A percentile compares a stretch with the other conserved stretches of the same genome.
phyloP scores from a whole-genome alignment of 2,888 invertebrate species.

The Drosophila robusta region DNA sequence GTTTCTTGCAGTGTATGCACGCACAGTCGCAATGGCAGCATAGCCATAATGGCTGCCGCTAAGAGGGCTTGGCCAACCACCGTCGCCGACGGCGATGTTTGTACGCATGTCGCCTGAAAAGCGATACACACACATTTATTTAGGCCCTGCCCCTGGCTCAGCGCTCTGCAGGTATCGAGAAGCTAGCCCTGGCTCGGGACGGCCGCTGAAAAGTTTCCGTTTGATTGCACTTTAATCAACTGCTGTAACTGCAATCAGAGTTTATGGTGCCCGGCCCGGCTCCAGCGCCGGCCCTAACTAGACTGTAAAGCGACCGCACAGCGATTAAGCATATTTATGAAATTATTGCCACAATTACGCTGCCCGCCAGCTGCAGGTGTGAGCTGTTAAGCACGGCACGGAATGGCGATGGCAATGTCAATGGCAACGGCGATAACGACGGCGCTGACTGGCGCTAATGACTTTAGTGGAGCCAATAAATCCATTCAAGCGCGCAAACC shows the following conservation, averaged over 20 bases:
- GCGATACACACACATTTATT: slow-evolving; percentile 31
- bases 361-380: slow-evolving; percentile 32
- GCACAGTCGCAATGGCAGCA: slow-evolving; percentile 48
- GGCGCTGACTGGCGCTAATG: slow-evolving; percentile 74
- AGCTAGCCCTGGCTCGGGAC: neutral
- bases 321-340: slow-evolving; percentile 72
- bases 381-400: slow-evolving; percentile 42
- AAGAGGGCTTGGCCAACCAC: slow-evolving; percentile 55
- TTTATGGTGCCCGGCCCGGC: slow-evolving; percentile 25
- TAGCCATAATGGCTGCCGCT: slow-evolving; percentile 53
- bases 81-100: slow-evolving; percentile 35
- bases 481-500: slow-evolving; percentile 65
- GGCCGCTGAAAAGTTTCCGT: slow-evolving; percentile 31
- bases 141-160: slow-evolving; percentile 40
- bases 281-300: slow-evolving; percentile 14
- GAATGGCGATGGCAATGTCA: slow-evolving; percentile 43
- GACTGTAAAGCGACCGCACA: slow-evolving; percentile 48
- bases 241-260: slow-evolving; percentile 48
- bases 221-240: slow-evolving; percentile 68
- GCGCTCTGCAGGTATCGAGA: neutral
- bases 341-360: slow-evolving; percentile 72
- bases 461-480: slow-evolving; percentile 82
- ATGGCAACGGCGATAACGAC: slow-evolving; percentile 5
- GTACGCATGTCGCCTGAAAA: slow-evolving; percentile 67
- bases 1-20: slow-evolving; percentile 50